These are phyloP conservation scores for Chelonus formosanus DNA, from an alignment of 2,888 invertebrate genomes.

Conservation along the genomic window DNA sequence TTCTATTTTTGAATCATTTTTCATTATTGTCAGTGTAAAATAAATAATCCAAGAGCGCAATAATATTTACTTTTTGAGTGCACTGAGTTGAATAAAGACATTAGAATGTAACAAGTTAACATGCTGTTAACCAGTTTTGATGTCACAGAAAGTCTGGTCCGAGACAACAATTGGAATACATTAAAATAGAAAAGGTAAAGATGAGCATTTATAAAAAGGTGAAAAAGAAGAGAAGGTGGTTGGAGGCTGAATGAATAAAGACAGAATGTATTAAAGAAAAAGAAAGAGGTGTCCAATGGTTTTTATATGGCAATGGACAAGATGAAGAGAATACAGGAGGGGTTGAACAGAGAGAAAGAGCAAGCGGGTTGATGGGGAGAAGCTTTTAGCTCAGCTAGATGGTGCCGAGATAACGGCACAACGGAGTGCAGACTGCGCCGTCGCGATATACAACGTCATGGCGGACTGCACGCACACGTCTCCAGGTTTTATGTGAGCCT, in stretches of 20 bases:
- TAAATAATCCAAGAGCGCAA: too few relatives aligned
- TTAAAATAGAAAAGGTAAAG: constrained; percentile 10
- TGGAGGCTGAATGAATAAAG: constrained; percentile 6
- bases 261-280: constrained; percentile 20
- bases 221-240: background rate
- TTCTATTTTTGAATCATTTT: too few relatives aligned
- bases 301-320: constrained; percentile 19
- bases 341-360: constrained; percentile 15
- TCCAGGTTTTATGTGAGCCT: background rate
- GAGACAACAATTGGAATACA: constrained; percentile 14
- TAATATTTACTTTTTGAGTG: too few relatives aligned
- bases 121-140: constrained; percentile 23
- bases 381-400: constrained; percentile 65
- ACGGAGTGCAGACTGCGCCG: constrained; percentile 58
- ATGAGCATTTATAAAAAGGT: background rate
- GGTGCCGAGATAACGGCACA: constrained; percentile 64
- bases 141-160: background rate
- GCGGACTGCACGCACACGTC: constrained; percentile 18
- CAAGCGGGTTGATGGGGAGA: constrained; percentile 55
- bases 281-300: constrained; percentile 21
- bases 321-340: constrained; percentile 23
- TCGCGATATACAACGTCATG: constrained; percentile 33
- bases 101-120: constrained; percentile 7
- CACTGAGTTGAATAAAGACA: background rate
- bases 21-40: too few relatives aligned